phyloP scores from a whole-genome alignment of 92 coral and sea anemone genomes.

The Phymanthus crucifer region DNA sequence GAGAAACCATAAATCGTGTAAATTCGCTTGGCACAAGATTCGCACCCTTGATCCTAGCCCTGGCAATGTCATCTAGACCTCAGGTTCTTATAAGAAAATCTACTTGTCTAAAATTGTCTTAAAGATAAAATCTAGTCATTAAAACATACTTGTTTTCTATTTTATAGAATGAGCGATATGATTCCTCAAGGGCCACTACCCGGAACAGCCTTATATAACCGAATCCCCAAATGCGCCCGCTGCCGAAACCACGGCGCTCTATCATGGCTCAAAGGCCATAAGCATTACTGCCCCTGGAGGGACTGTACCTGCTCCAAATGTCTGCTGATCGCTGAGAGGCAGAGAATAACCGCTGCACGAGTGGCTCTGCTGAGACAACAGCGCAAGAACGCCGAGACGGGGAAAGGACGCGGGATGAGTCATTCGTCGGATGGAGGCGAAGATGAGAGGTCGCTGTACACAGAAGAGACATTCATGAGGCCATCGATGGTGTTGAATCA shows the following conservation, averaged over 20 bases:
- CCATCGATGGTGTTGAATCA: conserved; percentile 87
- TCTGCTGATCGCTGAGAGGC: conserved; percentile 95
- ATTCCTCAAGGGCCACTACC: conserved; percentile 89
- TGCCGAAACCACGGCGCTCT: conserved; percentile 96
- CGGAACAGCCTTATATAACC: conserved; percentile 91
- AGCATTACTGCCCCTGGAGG: conserved; percentile 91
- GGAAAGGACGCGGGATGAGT: conserved; percentile 36
- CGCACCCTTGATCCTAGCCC: too few species aligned
- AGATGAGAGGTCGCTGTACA: conserved; percentile 26
- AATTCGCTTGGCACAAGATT: too few species aligned
- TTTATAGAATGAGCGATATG: conserved; percentile 86
- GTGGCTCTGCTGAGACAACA: conserved; percentile 96
- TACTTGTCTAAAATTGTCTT: too few species aligned
- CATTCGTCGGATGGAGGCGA: conserved; percentile 44
- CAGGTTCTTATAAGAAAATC: too few species aligned
- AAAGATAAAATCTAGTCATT: too few species aligned
- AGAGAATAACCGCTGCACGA: conserved; percentile 95
- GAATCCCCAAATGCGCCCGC: conserved; percentile 98
- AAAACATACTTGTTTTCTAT: neutral
- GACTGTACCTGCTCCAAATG: conserved; percentile 98
- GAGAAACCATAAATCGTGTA: too few species aligned
- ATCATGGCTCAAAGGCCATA: conserved; percentile 97
- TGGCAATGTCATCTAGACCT: too few species aligned
- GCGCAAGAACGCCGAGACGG: conserved; percentile 77
- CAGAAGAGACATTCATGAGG: conserved; percentile 74